A percentile compares a stretch with the other conserved stretches of the same genome.
Conservation (phyloP, 2,888 invertebrate genomes). For the Phortica magna region DNA sequence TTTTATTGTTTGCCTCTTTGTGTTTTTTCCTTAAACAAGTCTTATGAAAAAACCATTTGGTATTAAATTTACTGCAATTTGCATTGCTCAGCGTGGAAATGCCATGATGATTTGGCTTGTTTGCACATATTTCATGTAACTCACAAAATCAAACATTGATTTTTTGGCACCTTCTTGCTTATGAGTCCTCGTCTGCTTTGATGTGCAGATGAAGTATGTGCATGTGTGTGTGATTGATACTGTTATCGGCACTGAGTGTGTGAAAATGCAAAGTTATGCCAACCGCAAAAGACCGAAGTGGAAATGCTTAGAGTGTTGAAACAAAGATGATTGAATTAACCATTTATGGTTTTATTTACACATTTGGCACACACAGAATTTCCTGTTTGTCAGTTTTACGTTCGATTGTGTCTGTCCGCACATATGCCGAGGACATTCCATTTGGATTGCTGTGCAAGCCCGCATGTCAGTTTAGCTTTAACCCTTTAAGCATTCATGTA, state of each 20-base stretch:
- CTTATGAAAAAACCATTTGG: no score
- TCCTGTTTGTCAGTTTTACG: not conserved
- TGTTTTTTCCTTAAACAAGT: no score
- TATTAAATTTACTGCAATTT: no score
- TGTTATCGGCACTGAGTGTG: not conserved
- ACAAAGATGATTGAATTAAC: slow-evolving; percentile 75
- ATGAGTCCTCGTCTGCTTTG: slow-evolving; percentile 28
- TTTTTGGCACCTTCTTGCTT: not conserved
- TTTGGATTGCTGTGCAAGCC: not conserved
- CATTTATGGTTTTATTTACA: slow-evolving; percentile 70
- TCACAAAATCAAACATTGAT: not conserved
- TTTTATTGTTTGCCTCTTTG: no score
- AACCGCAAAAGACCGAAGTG: slow-evolving; percentile 14
- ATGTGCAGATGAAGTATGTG: slow-evolving; percentile 39
- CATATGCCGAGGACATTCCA: not conserved
- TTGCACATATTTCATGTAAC: not conserved
- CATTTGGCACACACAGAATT: slow-evolving; percentile 25
- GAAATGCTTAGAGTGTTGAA: slow-evolving; percentile 48
- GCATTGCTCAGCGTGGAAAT: no score
- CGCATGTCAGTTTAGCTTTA: not conserved
- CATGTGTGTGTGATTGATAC: not conserved
- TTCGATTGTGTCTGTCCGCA: not conserved
- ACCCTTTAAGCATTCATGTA: not conserved
- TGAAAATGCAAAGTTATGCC: slow-evolving; percentile 15
- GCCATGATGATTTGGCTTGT: not conserved